Percentiles rank a stretch among this genome's conserved stretches.
phyloP scores from a whole-genome alignment of 1,140 invertebrate genomes.

The Drosophila varians region DNA sequence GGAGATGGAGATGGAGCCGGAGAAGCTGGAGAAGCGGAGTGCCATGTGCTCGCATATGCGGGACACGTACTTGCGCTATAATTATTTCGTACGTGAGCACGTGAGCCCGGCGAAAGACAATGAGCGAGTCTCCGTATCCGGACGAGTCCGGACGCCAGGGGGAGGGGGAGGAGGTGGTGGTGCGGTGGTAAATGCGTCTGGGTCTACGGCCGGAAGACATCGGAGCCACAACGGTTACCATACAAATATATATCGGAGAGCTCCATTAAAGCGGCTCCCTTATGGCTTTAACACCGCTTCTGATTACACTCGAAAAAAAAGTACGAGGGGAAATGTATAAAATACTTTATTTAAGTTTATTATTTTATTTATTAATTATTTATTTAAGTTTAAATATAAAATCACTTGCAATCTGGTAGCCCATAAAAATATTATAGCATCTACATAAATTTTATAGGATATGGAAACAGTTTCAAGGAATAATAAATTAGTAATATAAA shows the following conservation, averaged over 20 bases:
- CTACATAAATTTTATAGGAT: no score
- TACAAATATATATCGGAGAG: conserved; percentile 2
- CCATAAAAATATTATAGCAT: no score
- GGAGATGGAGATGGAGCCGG: background rate
- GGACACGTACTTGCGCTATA: conserved; percentile 78
- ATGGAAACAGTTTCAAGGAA: no score
- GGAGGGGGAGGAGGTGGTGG: no score
- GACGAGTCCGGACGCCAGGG: background rate
- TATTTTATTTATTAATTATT: no score
- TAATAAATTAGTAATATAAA: no score
- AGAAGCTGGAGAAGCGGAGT: background rate
- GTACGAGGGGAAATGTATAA: no score
- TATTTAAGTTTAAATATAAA: no score
- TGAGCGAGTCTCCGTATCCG: conserved; percentile 8
- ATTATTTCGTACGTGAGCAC: conserved; percentile 77
- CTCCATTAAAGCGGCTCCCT: background rate
- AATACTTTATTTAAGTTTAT: no score
- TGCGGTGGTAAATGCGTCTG: conserved; percentile 13
- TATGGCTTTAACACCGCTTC: background rate
- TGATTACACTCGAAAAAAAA: background rate
- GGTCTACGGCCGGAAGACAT: conserved; percentile 28
- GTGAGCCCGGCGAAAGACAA: conserved; percentile 41
- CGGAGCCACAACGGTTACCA: conserved; percentile 2
- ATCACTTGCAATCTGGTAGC: no score
- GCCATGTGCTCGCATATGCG: conserved; percentile 56